phyloP scores from a whole-genome alignment of 2,113 vertebrate species.

The Okapia johnstoni region DNA sequence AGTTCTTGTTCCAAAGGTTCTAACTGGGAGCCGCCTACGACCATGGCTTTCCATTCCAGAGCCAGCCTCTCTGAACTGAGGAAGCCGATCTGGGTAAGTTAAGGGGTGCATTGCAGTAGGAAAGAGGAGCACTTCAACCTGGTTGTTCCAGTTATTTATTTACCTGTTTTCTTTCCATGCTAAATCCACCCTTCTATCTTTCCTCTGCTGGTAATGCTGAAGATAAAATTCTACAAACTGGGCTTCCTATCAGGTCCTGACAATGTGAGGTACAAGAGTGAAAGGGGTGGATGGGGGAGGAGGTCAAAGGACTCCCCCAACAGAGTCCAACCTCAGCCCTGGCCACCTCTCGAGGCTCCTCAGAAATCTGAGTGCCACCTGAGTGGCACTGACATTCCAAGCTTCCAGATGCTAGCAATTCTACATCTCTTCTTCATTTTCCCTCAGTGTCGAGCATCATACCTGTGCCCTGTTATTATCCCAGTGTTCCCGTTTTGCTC shows the following conservation, averaged over 20 bases:
- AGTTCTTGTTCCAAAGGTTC: background rate
- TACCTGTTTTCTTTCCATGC: background rate
- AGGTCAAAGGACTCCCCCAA: background rate
- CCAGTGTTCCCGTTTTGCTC: background rate
- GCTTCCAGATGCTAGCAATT: background rate
- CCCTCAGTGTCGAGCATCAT: background rate
- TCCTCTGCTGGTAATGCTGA: background rate
- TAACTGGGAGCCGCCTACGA: background rate
- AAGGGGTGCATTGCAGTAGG: background rate
- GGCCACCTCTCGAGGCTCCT: rapidly evolving
- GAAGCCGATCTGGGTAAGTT: background rate
- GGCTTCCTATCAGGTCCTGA: background rate
- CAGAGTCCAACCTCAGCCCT: background rate
- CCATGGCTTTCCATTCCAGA: background rate
- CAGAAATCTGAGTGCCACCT: background rate
- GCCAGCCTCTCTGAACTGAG: background rate
- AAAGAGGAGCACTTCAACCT: background rate
- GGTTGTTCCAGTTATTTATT: background rate
- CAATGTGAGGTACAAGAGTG: background rate
- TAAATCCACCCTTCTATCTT: background rate
- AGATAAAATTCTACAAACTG: background rate
- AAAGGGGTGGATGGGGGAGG: background rate
- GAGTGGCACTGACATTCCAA: background rate
- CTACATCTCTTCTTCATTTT: background rate
- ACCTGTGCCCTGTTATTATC: background rate